Evolutionary conservation across 2,888 invertebrate genomes (phyloP), one percentile per base, ranked within the genome.

Genomic region (Ophion costatus): DNA sequence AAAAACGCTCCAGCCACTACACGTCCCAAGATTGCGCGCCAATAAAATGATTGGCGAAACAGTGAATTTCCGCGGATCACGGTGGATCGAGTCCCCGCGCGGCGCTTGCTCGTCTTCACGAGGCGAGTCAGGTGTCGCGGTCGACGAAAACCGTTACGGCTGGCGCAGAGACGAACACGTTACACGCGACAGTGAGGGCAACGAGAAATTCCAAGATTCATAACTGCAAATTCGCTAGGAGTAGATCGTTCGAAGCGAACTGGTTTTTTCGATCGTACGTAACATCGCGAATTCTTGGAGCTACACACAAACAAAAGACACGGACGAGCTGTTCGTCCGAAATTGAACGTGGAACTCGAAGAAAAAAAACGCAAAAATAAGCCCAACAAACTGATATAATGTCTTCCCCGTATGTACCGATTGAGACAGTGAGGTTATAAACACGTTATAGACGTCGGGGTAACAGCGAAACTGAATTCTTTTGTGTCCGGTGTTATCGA

Each of bases 71-170:
- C 74, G 24, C 11, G 80, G 56, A 70, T 69, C 64, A 20, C 51
- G 33, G 22, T 17, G 24, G 24, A 22, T 45, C 22, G 69, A 70
- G 61, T 38, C 63, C 51, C 5, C 61, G 61, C 38, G 69, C 59
- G 57, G 59, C 45, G 66, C 45, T 57, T 59, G 66, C 61, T 56
- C 70, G 71, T 73, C 29, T 51, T 82, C 80, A 70, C 80, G 83
- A 74, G 81, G 81, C 73, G 80, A 51, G 85, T 87, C 87, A 88
- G 87, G 87, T 88, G 88, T 86, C 85, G 81, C 77, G 75, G 64
- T 57, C 83, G 78, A 89, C 85, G 87, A 77, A 84, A 87, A 90
- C 90, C 90, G 91, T 91, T 90, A 91, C 85, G 87, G 88, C 88
- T 87, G 86, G 88, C 87, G 51, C 51, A 51, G 51, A 86, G 86